Evolutionary conservation across 2,888 invertebrate genomes (phyloP).

Genomic region (Eupithecia tripunctaria): DNA sequence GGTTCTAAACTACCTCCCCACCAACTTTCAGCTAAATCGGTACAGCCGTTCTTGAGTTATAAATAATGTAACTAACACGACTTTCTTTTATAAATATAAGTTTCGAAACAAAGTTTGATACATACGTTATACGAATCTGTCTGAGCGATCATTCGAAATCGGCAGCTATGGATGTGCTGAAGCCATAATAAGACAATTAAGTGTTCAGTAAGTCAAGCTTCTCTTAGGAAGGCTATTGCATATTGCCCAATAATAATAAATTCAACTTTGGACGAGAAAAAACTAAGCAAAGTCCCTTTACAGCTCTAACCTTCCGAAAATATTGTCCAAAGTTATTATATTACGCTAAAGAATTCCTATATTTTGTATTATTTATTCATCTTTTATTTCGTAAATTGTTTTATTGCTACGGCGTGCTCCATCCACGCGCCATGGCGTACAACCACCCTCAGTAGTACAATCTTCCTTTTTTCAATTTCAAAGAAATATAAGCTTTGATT

Average conservation of each 20-base stretch:
- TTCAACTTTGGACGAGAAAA: slow-evolving; percentile 46
- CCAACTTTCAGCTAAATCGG: no score
- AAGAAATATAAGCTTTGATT: slow-evolving; percentile 12
- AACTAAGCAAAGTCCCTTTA: slow-evolving; percentile 52
- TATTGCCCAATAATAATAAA: slow-evolving; percentile 17
- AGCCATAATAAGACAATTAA: neutral
- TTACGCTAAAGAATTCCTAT: slow-evolving; percentile 67
- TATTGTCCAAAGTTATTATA: slow-evolving; percentile 57
- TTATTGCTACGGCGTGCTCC: slow-evolving; percentile 74
- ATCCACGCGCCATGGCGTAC: slow-evolving; percentile 61
- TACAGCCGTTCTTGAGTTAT: no score
- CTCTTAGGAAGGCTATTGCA: slow-evolving; percentile 5
- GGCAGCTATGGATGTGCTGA: neutral
- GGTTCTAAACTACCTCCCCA: no score
- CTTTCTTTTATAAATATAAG: no score
- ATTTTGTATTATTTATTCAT: slow-evolving; percentile 66
- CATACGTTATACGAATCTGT: no score
- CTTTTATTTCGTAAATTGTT: slow-evolving; percentile 66
- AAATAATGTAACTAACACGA: no score
- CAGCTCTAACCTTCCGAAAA: slow-evolving; percentile 69
- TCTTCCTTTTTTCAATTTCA: neutral
- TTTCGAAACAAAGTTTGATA: no score
- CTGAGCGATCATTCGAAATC: neutral
- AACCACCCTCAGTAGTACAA: slow-evolving; percentile 20
- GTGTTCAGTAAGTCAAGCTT: neutral